Percentiles rank a stretch among this genome's conserved stretches.
Conservation (phyloP, 2,888 invertebrate genomes). For the Lordiphosa fenestrarum region DNA sequence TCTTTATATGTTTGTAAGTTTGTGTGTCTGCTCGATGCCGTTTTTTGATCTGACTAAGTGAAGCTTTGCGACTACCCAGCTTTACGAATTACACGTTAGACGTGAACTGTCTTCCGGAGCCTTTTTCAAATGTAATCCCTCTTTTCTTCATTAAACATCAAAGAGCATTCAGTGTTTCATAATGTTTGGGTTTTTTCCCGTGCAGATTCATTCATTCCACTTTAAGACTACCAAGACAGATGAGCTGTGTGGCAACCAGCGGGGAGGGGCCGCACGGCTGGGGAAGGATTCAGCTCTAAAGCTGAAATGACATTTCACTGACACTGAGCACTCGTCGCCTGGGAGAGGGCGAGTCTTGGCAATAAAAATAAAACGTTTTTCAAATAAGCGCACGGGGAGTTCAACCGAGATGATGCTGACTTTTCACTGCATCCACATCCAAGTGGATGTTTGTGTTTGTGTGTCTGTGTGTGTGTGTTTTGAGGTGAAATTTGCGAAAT, state of each 20-base stretch:
- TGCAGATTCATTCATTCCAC: background rate
- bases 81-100: too few relatives aligned
- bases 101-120: too few relatives aligned
- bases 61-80: too few relatives aligned
- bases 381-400: conserved; percentile 69
- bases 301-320: conserved; percentile 69
- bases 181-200: background rate
- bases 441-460: conserved; percentile 4
- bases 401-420: conserved; percentile 20
- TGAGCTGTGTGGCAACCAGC: conserved; percentile 2
- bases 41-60: too few relatives aligned
- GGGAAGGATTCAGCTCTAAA: conserved; percentile 14
- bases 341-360: conserved; percentile 49
- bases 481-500: conserved; percentile 34
- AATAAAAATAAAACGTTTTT: conserved; percentile 75
- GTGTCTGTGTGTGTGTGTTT: conserved; percentile 11
- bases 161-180: conserved; percentile 4
- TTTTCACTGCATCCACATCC: conserved; percentile 17
- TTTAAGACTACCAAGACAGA: conserved; percentile 5
- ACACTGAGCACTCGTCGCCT: conserved; percentile 71
- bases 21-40: too few relatives aligned
- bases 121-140: background rate
- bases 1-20: too few relatives aligned
- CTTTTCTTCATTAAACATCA: background rate
- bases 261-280: background rate